phyloP scores from a whole-genome alignment of 2,888 invertebrate genomes.

The Oeneis ivallda region DNA sequence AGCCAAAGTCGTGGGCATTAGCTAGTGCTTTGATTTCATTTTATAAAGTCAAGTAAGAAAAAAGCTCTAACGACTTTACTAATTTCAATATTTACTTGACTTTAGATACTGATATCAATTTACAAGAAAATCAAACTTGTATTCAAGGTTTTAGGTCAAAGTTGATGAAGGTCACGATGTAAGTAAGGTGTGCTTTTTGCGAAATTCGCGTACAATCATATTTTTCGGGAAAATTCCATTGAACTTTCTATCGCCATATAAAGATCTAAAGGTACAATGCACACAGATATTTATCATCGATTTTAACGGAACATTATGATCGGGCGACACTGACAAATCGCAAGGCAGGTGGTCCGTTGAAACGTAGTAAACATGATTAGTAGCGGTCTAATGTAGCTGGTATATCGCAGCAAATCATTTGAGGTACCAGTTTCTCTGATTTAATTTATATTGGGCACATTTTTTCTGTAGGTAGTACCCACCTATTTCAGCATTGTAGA shows the following conservation, averaged over 20 bases:
- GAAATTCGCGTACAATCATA: background rate
- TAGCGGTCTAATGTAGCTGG: background rate
- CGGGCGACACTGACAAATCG: background rate
- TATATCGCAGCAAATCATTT: slow-evolving; percentile 1
- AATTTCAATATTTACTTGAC: no score
- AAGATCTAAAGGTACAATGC: background rate
- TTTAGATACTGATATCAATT: background rate
- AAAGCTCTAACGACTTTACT: no score
- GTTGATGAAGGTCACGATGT: background rate
- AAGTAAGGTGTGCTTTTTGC: background rate
- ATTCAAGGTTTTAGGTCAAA: background rate
- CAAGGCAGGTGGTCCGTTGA: slow-evolving; percentile 12
- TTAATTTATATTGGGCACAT: background rate
- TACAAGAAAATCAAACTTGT: background rate
- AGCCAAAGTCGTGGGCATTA: no score
- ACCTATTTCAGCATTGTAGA: no score
- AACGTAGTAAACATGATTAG: slow-evolving; percentile 13
- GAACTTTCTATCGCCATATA: background rate
- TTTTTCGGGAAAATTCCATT: background rate
- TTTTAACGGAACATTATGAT: background rate
- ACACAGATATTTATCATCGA: background rate
- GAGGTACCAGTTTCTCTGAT: background rate
- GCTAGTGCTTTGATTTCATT: no score
- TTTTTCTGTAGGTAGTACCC: background rate
- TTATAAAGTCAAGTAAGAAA: no score